phyloP scores from a whole-genome alignment of 2,888 invertebrate species.

The Ophion ellenae region DNA sequence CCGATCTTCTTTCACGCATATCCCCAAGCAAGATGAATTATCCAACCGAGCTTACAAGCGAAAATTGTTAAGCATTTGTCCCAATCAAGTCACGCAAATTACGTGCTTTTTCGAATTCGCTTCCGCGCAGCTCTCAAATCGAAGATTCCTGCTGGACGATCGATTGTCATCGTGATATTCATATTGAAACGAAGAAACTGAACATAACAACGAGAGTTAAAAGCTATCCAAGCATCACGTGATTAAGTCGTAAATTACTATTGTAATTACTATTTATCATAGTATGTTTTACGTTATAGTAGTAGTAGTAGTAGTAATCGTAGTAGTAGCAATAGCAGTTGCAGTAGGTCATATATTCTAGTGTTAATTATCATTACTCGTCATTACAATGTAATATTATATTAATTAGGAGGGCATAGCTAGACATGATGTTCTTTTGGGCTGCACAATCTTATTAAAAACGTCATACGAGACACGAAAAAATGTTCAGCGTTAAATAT shows the following conservation, averaged over 20 bases:
- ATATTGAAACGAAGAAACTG: slow-evolving; percentile 51
- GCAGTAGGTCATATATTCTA: slow-evolving; percentile 60
- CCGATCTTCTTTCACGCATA: background rate
- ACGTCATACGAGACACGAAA: slow-evolving; percentile 81
- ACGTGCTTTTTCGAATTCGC: background rate
- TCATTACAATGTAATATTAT: slow-evolving; percentile 64
- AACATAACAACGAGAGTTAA: slow-evolving; percentile 68
- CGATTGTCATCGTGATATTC: slow-evolving; percentile 49
- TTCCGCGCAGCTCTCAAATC: slow-evolving; percentile 9
- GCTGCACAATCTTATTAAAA: slow-evolving; percentile 77
- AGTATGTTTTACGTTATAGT: slow-evolving; percentile 56
- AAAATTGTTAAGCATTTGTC: background rate
- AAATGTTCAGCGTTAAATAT: slow-evolving; percentile 77
- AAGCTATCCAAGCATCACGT: slow-evolving; percentile 71
- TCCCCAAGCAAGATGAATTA: background rate
- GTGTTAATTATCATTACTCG: slow-evolving; percentile 61
- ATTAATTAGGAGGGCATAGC: slow-evolving; percentile 73
- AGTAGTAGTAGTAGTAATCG: slow-evolving; percentile 63
- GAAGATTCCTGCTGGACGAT: slow-evolving; percentile 44
- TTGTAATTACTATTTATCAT: slow-evolving; percentile 62
- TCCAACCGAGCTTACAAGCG: background rate
- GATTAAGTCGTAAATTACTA: slow-evolving; percentile 68
- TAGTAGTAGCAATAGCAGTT: slow-evolving; percentile 63
- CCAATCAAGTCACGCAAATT: background rate
- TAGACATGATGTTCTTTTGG: slow-evolving; percentile 67